Conservation (phyloP, 2,888 invertebrate genomes). For the Ormyrus pomaceus region DNA sequence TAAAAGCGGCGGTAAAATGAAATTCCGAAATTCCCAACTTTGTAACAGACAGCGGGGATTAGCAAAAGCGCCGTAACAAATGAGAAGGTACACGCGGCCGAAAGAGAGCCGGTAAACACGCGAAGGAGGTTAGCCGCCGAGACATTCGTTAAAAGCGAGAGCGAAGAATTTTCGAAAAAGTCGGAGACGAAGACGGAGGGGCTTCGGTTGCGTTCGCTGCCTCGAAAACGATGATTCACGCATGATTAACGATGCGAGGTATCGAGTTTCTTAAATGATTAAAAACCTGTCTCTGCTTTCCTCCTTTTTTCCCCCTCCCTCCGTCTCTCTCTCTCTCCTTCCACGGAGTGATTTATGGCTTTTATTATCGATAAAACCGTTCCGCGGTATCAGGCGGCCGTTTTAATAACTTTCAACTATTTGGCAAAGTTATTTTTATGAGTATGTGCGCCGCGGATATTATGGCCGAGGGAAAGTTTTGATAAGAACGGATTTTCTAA, state of each 20-base stretch:
- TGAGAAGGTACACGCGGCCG: slow-evolving; percentile 6
- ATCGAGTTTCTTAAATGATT: slow-evolving; percentile 57
- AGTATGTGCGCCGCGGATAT: not conserved
- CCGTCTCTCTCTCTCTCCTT: not conserved
- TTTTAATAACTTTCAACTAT: slow-evolving; percentile 56
- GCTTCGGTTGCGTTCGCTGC: not conserved
- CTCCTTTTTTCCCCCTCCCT: slow-evolving; percentile 1
- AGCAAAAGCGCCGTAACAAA: not conserved
- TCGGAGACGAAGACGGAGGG: not conserved
- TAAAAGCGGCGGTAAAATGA: too few relatives aligned
- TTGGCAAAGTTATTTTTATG: slow-evolving; percentile 34
- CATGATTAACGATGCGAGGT: slow-evolving; percentile 54
- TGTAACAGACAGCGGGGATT: too few relatives aligned
- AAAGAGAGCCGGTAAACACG: not conserved
- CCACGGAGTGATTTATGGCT: slow-evolving; percentile 51
- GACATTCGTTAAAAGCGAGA: slow-evolving; percentile 40
- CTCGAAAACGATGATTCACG: slow-evolving; percentile 51
- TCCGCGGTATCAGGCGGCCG: slow-evolving; percentile 52
- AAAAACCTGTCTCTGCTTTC: slow-evolving; percentile 53
- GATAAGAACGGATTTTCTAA: too few relatives aligned
- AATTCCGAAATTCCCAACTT: too few relatives aligned
- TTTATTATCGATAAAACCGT: slow-evolving; percentile 54
- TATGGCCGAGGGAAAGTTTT: too few relatives aligned
- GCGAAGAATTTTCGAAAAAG: slow-evolving; percentile 39
- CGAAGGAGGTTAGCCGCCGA: slow-evolving; percentile 2